These are phyloP conservation scores for Leuciscus waleckii DNA, from an alignment of 2,797 vertebrate species.

Conservation along the genomic window DNA sequence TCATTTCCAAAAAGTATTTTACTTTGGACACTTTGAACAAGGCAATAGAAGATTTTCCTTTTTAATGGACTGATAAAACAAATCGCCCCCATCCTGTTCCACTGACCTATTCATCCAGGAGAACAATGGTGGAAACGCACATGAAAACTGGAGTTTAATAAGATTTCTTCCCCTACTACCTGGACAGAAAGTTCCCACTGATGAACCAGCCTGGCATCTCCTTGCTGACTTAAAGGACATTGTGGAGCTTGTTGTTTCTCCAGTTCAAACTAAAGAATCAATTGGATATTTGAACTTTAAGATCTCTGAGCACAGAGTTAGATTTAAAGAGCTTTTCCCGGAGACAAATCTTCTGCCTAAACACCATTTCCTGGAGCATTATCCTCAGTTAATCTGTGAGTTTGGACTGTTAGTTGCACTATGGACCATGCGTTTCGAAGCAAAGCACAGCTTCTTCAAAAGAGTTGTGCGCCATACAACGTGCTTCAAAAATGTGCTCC, in stretches of 20 bases:
- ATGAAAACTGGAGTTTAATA: constrained; percentile 55
- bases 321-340: constrained; percentile 39
- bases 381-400: constrained; percentile 26
- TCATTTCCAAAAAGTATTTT: constrained; percentile 2
- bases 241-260: constrained; percentile 31
- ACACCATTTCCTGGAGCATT: constrained; percentile 23
- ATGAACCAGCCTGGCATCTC: constrained; percentile 56
- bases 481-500: constrained; percentile 56
- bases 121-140: constrained; percentile 44
- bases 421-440: constrained; percentile 6
- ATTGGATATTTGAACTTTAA: constrained; percentile 56
- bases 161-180: constrained; percentile 47
- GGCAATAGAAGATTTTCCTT: background rate
- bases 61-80: constrained; percentile 51
- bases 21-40: constrained; percentile 3
- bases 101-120: constrained; percentile 38
- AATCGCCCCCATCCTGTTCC: constrained; percentile 51
- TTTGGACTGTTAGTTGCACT: constrained; percentile 46
- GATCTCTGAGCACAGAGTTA: constrained; percentile 46
- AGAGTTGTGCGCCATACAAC: constrained; percentile 44
- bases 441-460: constrained; percentile 51
- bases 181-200: constrained; percentile 42
- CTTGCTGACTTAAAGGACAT: background rate
- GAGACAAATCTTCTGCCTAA: constrained; percentile 30
- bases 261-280: constrained; percentile 47